These are phyloP conservation scores for Galagoides demidoff DNA, from an alignment of 2,797 vertebrate species.

Conservation along the genomic window DNA sequence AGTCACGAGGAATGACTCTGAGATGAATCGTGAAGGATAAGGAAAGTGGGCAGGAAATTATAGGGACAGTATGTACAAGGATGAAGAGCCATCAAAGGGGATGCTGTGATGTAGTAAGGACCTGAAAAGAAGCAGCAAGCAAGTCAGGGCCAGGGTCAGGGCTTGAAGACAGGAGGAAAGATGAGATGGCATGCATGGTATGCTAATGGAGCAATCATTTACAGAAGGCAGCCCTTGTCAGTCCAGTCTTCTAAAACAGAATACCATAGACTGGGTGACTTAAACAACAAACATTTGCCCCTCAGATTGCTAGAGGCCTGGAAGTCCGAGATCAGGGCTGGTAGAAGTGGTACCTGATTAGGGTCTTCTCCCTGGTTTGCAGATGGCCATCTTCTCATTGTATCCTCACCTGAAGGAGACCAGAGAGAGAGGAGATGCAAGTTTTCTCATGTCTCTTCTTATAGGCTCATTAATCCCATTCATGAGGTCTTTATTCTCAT, in stretches of 20 bases:
- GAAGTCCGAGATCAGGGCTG: background rate
- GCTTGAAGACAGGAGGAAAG: background rate
- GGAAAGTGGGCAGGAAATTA: background rate
- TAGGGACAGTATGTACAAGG: background rate
- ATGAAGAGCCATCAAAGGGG: background rate
- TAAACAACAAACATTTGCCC: background rate
- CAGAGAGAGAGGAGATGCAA: background rate
- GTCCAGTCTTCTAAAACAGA: background rate
- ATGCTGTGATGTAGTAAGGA: background rate
- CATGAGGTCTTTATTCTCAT: background rate
- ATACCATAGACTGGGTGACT: too few species aligned
- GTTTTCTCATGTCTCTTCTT: background rate
- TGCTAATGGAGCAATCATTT: background rate
- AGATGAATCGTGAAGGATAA: background rate
- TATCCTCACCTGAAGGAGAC: background rate
- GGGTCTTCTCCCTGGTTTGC: background rate
- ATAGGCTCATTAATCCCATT: background rate
- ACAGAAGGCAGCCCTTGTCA: background rate
- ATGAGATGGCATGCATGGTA: background rate
- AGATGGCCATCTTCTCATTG: background rate
- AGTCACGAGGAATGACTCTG: background rate
- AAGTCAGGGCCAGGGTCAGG: background rate
- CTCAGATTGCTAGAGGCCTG: background rate
- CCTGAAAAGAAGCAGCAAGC: background rate
- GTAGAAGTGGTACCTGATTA: background rate